Conservation (phyloP, 2,888 invertebrate species). For the Alsophila aescularia region DNA sequence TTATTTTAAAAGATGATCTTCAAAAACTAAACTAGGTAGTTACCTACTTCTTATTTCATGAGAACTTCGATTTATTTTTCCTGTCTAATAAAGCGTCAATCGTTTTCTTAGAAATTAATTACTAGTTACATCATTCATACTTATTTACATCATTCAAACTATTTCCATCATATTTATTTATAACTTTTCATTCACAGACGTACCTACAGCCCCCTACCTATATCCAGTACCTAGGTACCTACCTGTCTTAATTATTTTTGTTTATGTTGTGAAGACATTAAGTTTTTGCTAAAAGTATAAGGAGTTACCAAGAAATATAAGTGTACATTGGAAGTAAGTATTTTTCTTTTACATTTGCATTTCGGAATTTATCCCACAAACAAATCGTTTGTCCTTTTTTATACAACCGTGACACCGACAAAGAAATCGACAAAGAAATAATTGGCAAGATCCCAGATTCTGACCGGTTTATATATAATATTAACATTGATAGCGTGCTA, state of each 20-base stretch:
- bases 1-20: not conserved
- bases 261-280: no score
- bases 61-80: constrained; percentile 8
- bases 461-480: constrained; percentile 30
- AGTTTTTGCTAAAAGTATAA: no score
- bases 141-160: constrained; percentile 3
- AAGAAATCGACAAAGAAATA: constrained; percentile 46
- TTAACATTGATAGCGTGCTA: constrained; percentile 26
- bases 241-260: not conserved
- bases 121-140: constrained; percentile 1
- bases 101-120: constrained; percentile 26
- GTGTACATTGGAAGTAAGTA: no score
- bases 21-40: no score
- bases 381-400: constrained; percentile 38
- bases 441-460: constrained; percentile 47
- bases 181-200: no score
- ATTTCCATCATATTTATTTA: not conserved
- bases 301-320: no score
- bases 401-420: constrained; percentile 34
- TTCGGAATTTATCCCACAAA: constrained; percentile 27
- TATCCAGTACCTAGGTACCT: not conserved
- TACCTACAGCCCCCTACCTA: no score
- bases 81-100: constrained; percentile 8
- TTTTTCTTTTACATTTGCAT: not conserved
- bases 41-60: no score